Evolutionary conservation across 2,797 vertebrate genomes (phyloP), one percentile per base, ranked within the genome.

Genomic region (Rhinatrema bivittatum): DNA sequence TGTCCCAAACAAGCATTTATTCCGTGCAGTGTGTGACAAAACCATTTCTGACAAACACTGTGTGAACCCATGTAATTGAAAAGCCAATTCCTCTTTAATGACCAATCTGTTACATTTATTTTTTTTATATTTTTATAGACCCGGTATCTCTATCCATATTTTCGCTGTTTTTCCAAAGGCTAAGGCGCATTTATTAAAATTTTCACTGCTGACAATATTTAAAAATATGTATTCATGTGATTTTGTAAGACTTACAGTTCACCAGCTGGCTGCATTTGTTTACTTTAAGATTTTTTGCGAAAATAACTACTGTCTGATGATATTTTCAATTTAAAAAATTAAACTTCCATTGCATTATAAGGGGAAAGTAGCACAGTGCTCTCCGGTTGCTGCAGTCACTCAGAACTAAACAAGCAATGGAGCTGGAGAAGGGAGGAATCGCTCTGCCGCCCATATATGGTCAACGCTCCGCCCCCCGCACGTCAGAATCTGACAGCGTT

Each of bases 401-500:
- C 72, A 72, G 68, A 30, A 65, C 61, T 70, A 61, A 60, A 44
- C 50, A 63, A 46, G 72, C 62, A 60, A 60, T 68, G 76, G 71
- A 63, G 77, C 72, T 46, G 62, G 68, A 61, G 73, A 56, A 58
- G 72, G 78, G 75, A 82, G 84, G 78, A 80, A 78, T 42, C 75
- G 79, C 82, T 69, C 78, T 39, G 39, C 68, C 67, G 48, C 36
- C 90, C 91, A 81, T 90, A 89, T 89, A 87, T 81, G 91, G 91
- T 65, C 42, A 70, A 73, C 68, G 47, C 63, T 50, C 59, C 87
- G 82, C 89, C 87, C 75, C 60, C 18, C 10, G 33, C 7, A 78
- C 91, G 89, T 93, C 89, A 93, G 50, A 68, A 58, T 84, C 76
- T 94, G 91, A 91, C 91, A 89, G 72, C 78, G 76, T 81, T 62